phyloP scores from a whole-genome alignment of 2,888 invertebrate genomes.

The Palloptera scutellata region DNA sequence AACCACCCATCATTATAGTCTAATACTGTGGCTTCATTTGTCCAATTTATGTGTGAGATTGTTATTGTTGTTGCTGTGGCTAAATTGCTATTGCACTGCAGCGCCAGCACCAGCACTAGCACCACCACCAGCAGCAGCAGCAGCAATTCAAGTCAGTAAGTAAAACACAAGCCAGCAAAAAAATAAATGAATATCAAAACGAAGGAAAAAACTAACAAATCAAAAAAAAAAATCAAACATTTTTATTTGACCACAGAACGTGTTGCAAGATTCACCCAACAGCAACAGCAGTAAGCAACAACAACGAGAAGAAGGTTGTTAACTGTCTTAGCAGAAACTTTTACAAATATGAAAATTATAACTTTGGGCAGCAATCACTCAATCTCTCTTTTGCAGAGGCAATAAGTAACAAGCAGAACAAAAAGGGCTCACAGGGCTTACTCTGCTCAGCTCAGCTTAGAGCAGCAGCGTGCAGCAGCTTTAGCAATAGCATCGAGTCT shows the following conservation, averaged over 20 bases:
- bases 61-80: constrained; percentile 29
- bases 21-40: constrained; percentile 49
- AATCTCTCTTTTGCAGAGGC: constrained; percentile 51
- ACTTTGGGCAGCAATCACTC: constrained; percentile 64
- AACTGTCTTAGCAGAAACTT: constrained; percentile 18
- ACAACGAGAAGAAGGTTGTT: constrained; percentile 9
- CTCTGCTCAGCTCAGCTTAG: background rate
- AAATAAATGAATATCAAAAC: background rate
- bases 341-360: constrained; percentile 63
- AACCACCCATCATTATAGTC: constrained; percentile 45
- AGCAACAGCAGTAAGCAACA: constrained; percentile 17
- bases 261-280: constrained; percentile 40
- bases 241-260: constrained; percentile 47
- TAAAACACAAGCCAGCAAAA: background rate
- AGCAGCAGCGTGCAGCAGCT: background rate
- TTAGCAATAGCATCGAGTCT: background rate
- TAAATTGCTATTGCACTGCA: constrained; percentile 9
- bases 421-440: background rate
- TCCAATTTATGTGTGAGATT: constrained; percentile 43
- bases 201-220: constrained; percentile 16
- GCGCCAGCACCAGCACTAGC: constrained; percentile 38
- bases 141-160: constrained; percentile 28
- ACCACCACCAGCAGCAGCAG: no score
- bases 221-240: constrained; percentile 41
- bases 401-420: background rate